Evolutionary conservation across 2,888 invertebrate species (phyloP).

Genomic region (Dendrolimus houi): DNA sequence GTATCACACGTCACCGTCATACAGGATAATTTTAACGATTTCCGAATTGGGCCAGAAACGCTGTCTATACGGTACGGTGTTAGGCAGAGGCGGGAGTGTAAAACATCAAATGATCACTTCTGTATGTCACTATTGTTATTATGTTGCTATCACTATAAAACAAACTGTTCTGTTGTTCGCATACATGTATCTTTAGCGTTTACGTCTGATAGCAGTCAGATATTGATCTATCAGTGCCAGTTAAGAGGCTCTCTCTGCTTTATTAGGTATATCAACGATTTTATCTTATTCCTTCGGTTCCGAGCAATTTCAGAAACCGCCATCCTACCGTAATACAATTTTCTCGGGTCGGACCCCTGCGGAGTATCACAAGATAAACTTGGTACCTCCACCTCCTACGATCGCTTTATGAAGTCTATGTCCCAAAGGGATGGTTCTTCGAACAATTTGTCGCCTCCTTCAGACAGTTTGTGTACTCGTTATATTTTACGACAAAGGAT

Average conservation of each 20-base stretch:
- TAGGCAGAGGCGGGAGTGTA: too few species aligned
- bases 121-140: too few species aligned
- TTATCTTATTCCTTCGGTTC: slow-evolving; percentile 42
- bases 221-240: slow-evolving; percentile 10
- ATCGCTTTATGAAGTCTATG: slow-evolving; percentile 33
- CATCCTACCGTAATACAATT: slow-evolving; percentile 43
- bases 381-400: slow-evolving; percentile 17
- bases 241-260: slow-evolving; percentile 26
- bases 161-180: too few species aligned
- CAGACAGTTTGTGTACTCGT: slow-evolving; percentile 23
- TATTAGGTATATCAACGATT: slow-evolving; percentile 34
- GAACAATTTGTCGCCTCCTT: slow-evolving; percentile 27
- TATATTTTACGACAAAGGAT: slow-evolving; percentile 6
- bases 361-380: slow-evolving; percentile 34
- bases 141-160: too few species aligned
- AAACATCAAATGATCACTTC: too few species aligned
- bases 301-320: slow-evolving; percentile 43
- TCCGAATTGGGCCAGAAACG: too few species aligned
- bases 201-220: slow-evolving; percentile 4
- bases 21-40: too few species aligned
- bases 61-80: too few species aligned
- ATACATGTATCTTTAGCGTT: neutral
- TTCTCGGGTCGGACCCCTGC: slow-evolving; percentile 30
- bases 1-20: too few species aligned
- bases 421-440: slow-evolving; percentile 30